Evolutionary conservation across 2,888 invertebrate species (phyloP).

Genomic region (Dasysyrphus albostriatus): DNA sequence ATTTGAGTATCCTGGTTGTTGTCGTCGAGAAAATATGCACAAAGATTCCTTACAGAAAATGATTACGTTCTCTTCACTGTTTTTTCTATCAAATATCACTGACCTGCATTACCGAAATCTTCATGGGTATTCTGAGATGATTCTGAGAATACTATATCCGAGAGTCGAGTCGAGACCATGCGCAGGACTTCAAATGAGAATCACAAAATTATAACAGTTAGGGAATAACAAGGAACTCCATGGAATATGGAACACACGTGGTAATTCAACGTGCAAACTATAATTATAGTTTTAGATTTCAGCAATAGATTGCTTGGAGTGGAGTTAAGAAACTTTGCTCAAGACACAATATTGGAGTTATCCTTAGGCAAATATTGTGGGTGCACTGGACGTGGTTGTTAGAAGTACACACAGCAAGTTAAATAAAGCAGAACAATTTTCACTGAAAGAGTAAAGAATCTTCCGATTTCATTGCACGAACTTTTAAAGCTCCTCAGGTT

Average conservation of each 20-base stretch:
- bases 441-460: neutral
- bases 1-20: constrained; percentile 8
- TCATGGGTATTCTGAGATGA: neutral
- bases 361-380: constrained; percentile 24
- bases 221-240: neutral
- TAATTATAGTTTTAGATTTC: constrained; percentile 20
- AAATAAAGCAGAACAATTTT: constrained; percentile 14
- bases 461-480: constrained; percentile 35
- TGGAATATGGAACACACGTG: constrained; percentile 53
- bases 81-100: constrained; percentile 36
- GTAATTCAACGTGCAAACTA: neutral
- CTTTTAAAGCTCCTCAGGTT: constrained; percentile 34
- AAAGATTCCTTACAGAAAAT: neutral
- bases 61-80: neutral
- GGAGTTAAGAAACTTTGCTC: constrained; percentile 30
- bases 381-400: constrained; percentile 1
- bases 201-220: constrained; percentile 52
- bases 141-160: neutral
- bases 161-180: neutral
- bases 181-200: constrained; percentile 32
- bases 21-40: neutral
- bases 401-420: neutral
- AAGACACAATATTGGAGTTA: constrained; percentile 16
- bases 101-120: constrained; percentile 55
- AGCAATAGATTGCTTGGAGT: neutral